A percentile compares a stretch with the other conserved stretches of the same genome.
These are phyloP conservation scores for Lithophane leautieri DNA, from an alignment of 2,888 invertebrate species.

Conservation along the genomic window DNA sequence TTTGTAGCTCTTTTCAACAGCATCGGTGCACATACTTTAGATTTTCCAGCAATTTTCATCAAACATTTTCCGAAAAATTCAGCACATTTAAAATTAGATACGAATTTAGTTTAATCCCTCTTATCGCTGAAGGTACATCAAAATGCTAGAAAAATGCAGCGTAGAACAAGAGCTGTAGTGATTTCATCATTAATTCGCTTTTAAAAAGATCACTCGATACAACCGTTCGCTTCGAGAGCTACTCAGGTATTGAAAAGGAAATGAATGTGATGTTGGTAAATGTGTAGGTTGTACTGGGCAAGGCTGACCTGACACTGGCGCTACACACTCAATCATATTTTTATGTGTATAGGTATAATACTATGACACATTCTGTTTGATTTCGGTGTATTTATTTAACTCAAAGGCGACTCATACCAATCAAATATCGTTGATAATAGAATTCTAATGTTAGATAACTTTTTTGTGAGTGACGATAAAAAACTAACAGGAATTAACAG, in stretches of 20 bases:
- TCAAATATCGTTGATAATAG: background rate
- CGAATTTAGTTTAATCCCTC: background rate
- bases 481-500: background rate
- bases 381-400: slow-evolving; percentile 12
- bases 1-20: slow-evolving; percentile 12
- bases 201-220: background rate
- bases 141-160: slow-evolving; percentile 14
- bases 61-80: slow-evolving; percentile 23
- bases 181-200: slow-evolving; percentile 28
- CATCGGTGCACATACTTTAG: background rate
- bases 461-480: slow-evolving; percentile 14
- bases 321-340: background rate
- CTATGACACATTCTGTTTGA: slow-evolving; percentile 5
- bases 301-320: slow-evolving; percentile 1
- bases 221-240: background rate
- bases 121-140: background rate
- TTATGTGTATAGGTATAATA: background rate
- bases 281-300: background rate
- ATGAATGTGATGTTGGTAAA: background rate
- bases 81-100: slow-evolving; percentile 1
- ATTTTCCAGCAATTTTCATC: slow-evolving; percentile 1
- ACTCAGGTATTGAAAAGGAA: background rate
- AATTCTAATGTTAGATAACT: background rate
- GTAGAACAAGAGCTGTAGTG: background rate
- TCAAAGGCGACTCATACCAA: slow-evolving; percentile 5